Conservation (phyloP, 2,888 invertebrate species). For the Biston stratarius region DNA sequence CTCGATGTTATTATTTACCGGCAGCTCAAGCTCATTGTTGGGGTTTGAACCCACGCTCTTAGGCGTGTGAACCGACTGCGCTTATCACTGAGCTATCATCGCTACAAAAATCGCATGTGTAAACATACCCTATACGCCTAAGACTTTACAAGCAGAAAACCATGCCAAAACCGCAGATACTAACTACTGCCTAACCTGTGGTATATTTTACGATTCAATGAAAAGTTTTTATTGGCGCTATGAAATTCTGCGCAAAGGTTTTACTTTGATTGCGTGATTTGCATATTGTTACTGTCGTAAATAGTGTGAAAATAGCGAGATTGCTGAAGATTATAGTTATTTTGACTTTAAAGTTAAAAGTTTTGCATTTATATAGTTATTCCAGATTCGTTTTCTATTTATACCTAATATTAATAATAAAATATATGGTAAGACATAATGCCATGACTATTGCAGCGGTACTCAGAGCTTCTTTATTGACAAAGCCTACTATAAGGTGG, state of each 20-base stretch:
- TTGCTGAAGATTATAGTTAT: conserved; percentile 7
- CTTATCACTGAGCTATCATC: no score
- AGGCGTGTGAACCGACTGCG: no score
- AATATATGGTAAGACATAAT: no score
- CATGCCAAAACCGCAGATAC: not conserved
- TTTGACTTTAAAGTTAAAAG: not conserved
- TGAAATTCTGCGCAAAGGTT: conserved; percentile 28
- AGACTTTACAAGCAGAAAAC: conserved; percentile 5
- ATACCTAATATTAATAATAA: no score
- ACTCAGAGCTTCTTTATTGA: no score
- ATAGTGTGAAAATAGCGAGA: conserved; percentile 12
- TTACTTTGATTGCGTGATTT: conserved; percentile 33
- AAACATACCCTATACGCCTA: not conserved
- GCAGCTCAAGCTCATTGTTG: no score
- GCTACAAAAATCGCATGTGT: not conserved
- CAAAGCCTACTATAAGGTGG: no score
- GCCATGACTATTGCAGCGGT: no score
- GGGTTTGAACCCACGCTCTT: no score
- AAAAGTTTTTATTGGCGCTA: conserved; percentile 30
- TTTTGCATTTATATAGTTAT: not conserved
- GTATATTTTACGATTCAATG: conserved; percentile 25
- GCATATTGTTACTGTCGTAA: conserved; percentile 28
- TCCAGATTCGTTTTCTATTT: not conserved
- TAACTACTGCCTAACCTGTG: conserved; percentile 13
- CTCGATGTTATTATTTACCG: no score